Evolutionary conservation across 2,113 vertebrate genomes (phyloP), one percentile per base, ranked within the genome.

Genomic region (Gallinago jamesoni): DNA sequence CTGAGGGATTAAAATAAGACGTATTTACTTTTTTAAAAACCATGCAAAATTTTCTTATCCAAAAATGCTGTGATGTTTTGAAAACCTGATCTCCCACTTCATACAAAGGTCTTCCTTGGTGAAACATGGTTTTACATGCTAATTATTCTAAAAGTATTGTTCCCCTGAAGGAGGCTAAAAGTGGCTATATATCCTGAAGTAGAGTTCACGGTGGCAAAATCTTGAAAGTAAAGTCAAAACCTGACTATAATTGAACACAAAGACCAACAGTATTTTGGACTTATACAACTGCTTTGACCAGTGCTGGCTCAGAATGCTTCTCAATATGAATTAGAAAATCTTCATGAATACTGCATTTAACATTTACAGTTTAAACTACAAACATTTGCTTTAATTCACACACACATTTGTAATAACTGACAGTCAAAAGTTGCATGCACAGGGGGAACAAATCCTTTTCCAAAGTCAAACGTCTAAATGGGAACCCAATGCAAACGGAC

Each of bases 1-100:
- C 95, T 98, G 67, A 60, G 85, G 28, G 73, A 95, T 89, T 95
- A 63, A 97, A 96, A 68, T 56, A 52, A 50, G 5, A 86, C 1
- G 33, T 22, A 59, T 25, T 94, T 17, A 59, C 43, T 72, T 62
- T 84, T 59, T 91, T 48, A 76, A 47, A 53, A 56, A 60, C 30
- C 19, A 47, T 1, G 7, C 17, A 35, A 23, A 27, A 31, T 69
- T n/a, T 22, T 48, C 35, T 57, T 41, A 64, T 20, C 17, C 24
- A 35, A 31, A 47, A 27, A 28, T 86, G 41, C 56, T 64, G 85
- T 37, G 31, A 73, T 90, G 94, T 87, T 60, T 55, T 94, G 91
- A 68, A 85, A 35, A 83, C 57, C 68, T 76, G 66, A 73, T 77
- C 19, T 9, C 72, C 12, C 41, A 35, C 30, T 60, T 80, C 52